Conservation (phyloP, 2,797 vertebrate genomes). For the Cossypha polioptera region DNA sequence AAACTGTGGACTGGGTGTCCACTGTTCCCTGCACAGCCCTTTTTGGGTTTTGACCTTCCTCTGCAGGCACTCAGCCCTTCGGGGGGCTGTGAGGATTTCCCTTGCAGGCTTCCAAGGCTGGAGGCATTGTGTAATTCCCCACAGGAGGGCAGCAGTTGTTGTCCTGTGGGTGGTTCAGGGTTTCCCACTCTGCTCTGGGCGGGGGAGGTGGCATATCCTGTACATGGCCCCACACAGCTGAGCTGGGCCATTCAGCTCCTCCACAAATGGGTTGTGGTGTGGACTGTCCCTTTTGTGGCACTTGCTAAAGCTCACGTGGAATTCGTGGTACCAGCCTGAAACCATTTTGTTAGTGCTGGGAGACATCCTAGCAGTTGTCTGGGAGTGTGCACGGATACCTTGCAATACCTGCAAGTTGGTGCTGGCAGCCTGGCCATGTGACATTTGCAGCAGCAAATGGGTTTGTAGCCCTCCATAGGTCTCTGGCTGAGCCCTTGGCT, state of each 20-base stretch:
- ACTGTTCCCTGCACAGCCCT: background rate
- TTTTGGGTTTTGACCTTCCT: background rate
- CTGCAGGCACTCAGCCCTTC: fast-evolving
- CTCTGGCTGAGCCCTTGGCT: background rate
- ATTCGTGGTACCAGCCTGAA: background rate
- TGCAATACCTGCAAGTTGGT: fast-evolving
- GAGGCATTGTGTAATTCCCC: fast-evolving
- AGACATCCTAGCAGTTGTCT: fast-evolving
- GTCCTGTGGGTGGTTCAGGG: background rate
- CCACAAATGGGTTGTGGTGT: background rate
- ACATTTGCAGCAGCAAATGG: fast-evolving
- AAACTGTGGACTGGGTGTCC: fast-evolving
- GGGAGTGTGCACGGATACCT: fast-evolving
- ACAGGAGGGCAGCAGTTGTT: background rate
- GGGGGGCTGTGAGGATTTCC: background rate
- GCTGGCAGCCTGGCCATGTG: background rate
- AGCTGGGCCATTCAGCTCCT: fast-evolving
- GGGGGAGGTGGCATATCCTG: too few species aligned
- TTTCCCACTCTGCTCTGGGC: background rate
- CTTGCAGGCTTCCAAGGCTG: fast-evolving
- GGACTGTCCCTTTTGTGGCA: background rate
- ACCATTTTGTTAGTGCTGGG: background rate
- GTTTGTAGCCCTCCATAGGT: fast-evolving
- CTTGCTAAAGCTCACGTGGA: background rate
- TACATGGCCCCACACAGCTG: background rate